These are phyloP conservation scores for Magallana gigas DNA, from an alignment of 1,140 invertebrate genomes.

Conservation along the genomic window DNA sequence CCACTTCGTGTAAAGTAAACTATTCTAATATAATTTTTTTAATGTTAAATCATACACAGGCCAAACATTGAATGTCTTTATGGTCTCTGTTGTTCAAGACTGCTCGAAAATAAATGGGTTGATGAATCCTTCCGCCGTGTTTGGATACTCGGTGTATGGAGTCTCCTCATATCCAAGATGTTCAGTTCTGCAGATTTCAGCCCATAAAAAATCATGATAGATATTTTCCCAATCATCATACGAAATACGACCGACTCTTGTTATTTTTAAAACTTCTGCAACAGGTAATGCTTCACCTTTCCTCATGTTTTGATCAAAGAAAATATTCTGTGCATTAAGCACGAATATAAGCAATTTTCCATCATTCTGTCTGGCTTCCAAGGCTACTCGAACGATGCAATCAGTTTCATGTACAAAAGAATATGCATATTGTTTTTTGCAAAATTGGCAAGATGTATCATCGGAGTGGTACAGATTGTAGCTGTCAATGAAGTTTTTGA, in stretches of 20 bases:
- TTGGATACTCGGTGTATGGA: not conserved
- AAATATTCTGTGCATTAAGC: not conserved
- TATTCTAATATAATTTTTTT: too few species aligned
- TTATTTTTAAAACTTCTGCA: not conserved
- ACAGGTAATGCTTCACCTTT: not conserved
- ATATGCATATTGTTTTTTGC: not conserved
- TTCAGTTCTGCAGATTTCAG: not conserved
- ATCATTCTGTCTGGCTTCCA: not conserved
- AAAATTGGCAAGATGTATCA: not conserved
- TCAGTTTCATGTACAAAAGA: not conserved
- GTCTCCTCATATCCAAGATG: not conserved
- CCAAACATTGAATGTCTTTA: too few species aligned
- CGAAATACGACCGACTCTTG: not conserved
- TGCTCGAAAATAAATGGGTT: not conserved
- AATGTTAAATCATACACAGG: too few species aligned
- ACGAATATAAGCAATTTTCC: not conserved
- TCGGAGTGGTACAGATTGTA: not conserved
- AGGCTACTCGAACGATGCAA: not conserved
- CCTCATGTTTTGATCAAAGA: slow-evolving; percentile 4
- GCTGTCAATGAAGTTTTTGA: not conserved
- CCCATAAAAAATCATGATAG: not conserved
- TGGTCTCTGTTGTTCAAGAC: not conserved
- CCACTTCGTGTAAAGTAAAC: too few species aligned
- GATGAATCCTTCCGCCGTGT: not conserved
- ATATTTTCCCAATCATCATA: not conserved